These are phyloP conservation scores for Parambassis ranga DNA, from an alignment of 2,797 vertebrate genomes.

Conservation along the genomic window DNA sequence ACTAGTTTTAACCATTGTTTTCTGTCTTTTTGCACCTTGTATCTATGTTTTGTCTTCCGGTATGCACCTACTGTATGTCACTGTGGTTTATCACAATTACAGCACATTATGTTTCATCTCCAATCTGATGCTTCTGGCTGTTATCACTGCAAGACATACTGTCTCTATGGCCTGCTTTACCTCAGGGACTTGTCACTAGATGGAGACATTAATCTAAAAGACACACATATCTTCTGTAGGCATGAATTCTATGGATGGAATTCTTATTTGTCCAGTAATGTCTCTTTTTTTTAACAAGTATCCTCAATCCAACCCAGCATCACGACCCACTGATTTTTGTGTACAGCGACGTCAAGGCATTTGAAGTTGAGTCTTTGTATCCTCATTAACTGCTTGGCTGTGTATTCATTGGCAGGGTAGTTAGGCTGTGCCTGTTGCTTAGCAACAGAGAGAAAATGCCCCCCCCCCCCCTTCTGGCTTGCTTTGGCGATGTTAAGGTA, in stretches of 20 bases:
- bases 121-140: conserved; percentile 12
- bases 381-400: conserved; percentile 73
- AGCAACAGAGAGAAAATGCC: conserved; percentile 74
- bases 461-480: conserved; percentile 32
- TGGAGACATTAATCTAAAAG: conserved; percentile 70
- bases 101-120: conserved; percentile 9
- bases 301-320: conserved; percentile 9
- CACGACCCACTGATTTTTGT: conserved; percentile 34
- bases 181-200: conserved; percentile 72
- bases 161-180: conserved; percentile 28
- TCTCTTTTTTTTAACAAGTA: conserved; percentile 24
- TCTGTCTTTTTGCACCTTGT: not conserved
- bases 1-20: not conserved
- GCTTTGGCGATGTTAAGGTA: conserved; percentile 38
- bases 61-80: not conserved
- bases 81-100: conserved; percentile 18
- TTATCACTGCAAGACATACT: conserved; percentile 28
- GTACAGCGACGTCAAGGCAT: conserved; percentile 35
- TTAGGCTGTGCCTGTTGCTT: conserved; percentile 76
- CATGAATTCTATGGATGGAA: conserved; percentile 2
- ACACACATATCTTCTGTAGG: conserved; percentile 47
- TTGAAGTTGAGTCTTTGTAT: conserved; percentile 69
- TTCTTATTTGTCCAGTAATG: conserved; percentile 1
- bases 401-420: conserved; percentile 71
- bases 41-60: not conserved